Conservation (phyloP, 1,140 invertebrate species). For the Rhagoletis zephyria region DNA sequence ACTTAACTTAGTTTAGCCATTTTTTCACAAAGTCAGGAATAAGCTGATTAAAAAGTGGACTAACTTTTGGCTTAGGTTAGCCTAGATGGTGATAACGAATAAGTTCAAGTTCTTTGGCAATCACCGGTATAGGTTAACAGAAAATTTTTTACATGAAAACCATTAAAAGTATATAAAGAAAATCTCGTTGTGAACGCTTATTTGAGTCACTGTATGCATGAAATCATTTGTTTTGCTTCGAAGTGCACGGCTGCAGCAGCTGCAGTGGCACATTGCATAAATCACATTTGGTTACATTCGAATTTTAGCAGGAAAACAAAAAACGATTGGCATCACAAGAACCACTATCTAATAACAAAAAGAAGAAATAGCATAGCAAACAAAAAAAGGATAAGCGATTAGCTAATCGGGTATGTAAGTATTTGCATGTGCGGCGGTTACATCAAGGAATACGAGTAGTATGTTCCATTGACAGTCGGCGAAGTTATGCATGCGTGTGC, state of each 20-base stretch:
- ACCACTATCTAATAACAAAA: background rate
- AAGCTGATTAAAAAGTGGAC: too few species aligned
- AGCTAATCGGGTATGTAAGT: constrained; percentile 6
- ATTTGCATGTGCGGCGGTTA: constrained; percentile 18
- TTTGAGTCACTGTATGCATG: too few species aligned
- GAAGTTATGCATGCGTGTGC: background rate
- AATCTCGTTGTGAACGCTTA: too few species aligned
- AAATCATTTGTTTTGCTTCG: too few species aligned
- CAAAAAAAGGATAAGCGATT: constrained; percentile 25
- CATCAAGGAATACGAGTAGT: background rate
- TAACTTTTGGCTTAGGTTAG: too few species aligned
- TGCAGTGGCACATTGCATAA: constrained; percentile 42
- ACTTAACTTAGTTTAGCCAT: too few species aligned
- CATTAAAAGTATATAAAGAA: too few species aligned
- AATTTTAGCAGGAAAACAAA: background rate
- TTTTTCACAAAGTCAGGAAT: too few species aligned
- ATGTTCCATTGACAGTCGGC: background rate
- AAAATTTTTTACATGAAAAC: too few species aligned
- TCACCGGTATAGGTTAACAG: too few species aligned
- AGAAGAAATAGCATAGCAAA: background rate
- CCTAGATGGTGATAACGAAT: too few species aligned
- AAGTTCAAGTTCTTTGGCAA: too few species aligned
- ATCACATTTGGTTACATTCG: constrained; percentile 34
- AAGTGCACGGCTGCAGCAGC: background rate
- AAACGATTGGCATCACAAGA: constrained; percentile 25